Percentiles rank a stretch among this genome's conserved stretches.
Evolutionary conservation across 2,113 vertebrate species (phyloP).

Genomic region (Myrmecobius fasciatus): DNA sequence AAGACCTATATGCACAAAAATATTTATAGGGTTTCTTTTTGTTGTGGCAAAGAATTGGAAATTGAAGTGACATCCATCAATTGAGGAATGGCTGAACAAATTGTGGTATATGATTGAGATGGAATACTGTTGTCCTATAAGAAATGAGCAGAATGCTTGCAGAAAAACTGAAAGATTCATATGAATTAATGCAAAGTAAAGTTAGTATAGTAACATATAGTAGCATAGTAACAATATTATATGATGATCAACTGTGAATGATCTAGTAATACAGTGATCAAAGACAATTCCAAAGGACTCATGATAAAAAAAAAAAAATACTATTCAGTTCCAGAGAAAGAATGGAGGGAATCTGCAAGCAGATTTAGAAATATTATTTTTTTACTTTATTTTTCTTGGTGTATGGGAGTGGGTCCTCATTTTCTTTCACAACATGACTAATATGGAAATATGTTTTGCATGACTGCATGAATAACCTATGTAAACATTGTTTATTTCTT

Average conservation of each 20-base stretch:
- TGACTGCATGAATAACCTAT: too few relatives aligned
- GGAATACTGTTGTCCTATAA: background rate
- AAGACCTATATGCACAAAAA: background rate
- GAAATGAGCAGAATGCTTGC: background rate
- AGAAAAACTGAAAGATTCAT: background rate
- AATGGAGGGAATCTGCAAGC: background rate
- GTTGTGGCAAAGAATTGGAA: background rate
- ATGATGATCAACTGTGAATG: background rate
- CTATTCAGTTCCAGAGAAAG: background rate
- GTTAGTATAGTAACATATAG: background rate
- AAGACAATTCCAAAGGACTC: background rate
- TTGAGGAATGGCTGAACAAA: background rate
- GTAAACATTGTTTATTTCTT: too few relatives aligned
- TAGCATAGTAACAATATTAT: background rate
- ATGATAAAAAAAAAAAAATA: background rate
- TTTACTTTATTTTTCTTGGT: background rate
- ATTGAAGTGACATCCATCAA: background rate
- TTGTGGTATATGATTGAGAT: background rate
- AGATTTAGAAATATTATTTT: background rate
- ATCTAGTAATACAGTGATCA: background rate
- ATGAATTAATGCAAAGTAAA: background rate
- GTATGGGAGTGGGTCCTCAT: too few relatives aligned
- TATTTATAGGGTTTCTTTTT: background rate
- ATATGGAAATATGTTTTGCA: too few relatives aligned
- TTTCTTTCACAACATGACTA: too few relatives aligned